Evolutionary conservation across 1,140 invertebrate genomes (phyloP).

Genomic region (Bombus cullumanus): DNA sequence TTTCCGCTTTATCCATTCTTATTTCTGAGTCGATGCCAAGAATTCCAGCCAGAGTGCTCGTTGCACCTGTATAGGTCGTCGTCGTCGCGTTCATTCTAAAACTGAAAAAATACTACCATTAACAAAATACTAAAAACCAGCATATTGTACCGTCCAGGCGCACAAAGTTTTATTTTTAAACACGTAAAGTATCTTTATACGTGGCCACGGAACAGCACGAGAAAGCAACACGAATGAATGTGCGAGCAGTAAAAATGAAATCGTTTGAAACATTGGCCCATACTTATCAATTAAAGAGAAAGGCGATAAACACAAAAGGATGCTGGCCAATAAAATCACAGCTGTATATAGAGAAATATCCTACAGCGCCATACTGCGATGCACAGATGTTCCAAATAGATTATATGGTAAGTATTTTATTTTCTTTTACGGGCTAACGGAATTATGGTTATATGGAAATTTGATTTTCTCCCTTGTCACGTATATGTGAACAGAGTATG

Average conservation of each 20-base stretch:
- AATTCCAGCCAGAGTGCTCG: conserved; percentile 69
- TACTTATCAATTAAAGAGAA: background rate
- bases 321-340: background rate
- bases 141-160: too few relatives aligned
- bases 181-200: background rate
- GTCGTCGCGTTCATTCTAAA: conserved; percentile 64
- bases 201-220: background rate
- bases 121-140: background rate
- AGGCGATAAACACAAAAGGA: background rate
- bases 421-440: too few relatives aligned
- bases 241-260: background rate
- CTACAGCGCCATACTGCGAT: background rate
- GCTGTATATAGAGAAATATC: background rate
- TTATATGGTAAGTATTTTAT: background rate
- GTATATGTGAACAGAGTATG: too few relatives aligned
- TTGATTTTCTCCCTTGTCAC: too few relatives aligned
- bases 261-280: too few relatives aligned
- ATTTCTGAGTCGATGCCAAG: conserved; percentile 65
- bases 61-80: conserved; percentile 51
- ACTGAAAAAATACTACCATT: conserved; percentile 29
- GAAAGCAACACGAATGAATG: background rate
- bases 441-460: too few relatives aligned
- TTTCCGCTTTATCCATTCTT: conserved; percentile 66
- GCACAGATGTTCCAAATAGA: background rate
- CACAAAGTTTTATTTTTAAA: too few relatives aligned